Base-by-base conservation (phyloP, 2,888 invertebrate species). In the Amaurobius ferox region DNA sequence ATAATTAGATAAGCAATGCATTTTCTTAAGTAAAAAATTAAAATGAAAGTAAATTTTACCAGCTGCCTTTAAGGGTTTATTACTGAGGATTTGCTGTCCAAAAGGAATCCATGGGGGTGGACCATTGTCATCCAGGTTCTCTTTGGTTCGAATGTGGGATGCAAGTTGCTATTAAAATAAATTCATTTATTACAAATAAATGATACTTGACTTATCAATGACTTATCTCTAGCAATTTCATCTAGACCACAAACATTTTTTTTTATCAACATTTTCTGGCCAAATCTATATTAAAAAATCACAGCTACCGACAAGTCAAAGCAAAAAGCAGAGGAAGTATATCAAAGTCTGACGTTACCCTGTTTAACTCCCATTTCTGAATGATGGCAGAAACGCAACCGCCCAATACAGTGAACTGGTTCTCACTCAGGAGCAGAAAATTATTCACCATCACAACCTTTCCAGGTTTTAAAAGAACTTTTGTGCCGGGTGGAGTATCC, bases 41-140 rank as follows among this genome's bases (percentile, higher is more conserved):
- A 35, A 35, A 35, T 7, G 35, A 35, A 35, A 9, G 16, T 48
- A n/a, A 64, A n/a, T n/a, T n/a, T 76, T 55, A 86, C 86, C 55
- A 66, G 61, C 26, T 11, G 29, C 16, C 35, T 77, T 79, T 61
- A 35, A 40, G 2, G 32, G 30, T 40, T 73, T 72, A 11, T 11
- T 26, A 9, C 76, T 40, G 39, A 64, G 28, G 30, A 96, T 93
- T 90, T 94, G 94, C 90, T 95, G 94, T 0, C 97, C 97, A 92
- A 98, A 97, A 40, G 97, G 95, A 89, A 97, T 96, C 96, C 97
- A 98, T 48, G 95, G 95, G 61, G 96, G 97, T 0, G 97, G 96
- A 87, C 95, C 95, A 88, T 95, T 95, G 89, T 95, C 94, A 39
- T 90, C 88, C 32, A 83, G 67, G 40, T 78, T 70, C 19, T 78